These are phyloP conservation scores for Aphodius granarius DNA, from an alignment of 2,888 invertebrate genomes.

Conservation along the genomic window DNA sequence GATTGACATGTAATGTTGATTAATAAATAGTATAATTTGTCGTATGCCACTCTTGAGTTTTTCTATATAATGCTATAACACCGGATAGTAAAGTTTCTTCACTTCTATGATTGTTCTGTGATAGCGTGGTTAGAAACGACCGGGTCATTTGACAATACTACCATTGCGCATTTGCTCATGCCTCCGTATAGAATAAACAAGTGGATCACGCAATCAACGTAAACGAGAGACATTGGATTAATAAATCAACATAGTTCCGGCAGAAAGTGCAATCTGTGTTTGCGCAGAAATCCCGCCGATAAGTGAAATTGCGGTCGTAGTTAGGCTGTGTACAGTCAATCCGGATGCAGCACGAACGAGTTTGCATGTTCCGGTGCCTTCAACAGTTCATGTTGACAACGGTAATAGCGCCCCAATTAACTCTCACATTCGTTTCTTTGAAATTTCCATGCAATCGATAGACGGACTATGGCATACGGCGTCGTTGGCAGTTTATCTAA, in stretches of 20 bases:
- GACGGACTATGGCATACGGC: neutral
- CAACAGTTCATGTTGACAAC: neutral
- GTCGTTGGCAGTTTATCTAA: neutral
- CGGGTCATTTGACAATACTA: neutral
- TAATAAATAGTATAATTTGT: no score
- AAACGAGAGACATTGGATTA: neutral
- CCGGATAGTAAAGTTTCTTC: no score
- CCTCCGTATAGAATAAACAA: neutral
- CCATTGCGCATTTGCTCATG: neutral
- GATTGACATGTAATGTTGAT: no score
- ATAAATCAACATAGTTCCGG: neutral
- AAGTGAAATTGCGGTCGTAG: neutral
- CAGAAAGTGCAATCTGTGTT: neutral
- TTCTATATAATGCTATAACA: no score
- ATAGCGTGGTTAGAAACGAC: neutral
- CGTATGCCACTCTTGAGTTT: no score
- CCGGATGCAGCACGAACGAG: neutral
- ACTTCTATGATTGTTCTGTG: no score
- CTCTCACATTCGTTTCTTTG: neutral
- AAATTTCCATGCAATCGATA: neutral
- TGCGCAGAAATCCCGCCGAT: neutral
- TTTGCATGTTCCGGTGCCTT: neutral
- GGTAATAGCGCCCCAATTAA: neutral
- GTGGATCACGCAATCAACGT: neutral
- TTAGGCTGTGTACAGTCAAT: neutral